phyloP scores from a whole-genome alignment of 2,113 vertebrate genomes.

The Brachirus orientalis region DNA sequence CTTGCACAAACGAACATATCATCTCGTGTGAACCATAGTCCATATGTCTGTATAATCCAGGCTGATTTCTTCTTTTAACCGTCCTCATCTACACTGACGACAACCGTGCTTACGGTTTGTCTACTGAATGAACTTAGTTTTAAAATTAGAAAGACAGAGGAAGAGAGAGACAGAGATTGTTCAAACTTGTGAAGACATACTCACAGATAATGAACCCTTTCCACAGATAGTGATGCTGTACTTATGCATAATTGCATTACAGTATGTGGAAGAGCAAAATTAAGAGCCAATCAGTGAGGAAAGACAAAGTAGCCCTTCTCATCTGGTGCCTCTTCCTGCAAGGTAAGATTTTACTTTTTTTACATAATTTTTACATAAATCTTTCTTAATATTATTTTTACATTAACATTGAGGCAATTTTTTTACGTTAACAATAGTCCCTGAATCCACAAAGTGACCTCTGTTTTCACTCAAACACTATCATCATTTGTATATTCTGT shows the following conservation, averaged over 20 bases:
- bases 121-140: not conserved
- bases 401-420: not conserved
- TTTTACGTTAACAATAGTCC: not conserved
- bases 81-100: not conserved
- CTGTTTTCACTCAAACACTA: conserved; percentile 6
- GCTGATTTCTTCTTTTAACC: too few species aligned
- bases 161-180: not conserved
- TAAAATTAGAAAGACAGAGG: conserved; percentile 4
- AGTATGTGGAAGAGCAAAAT: conserved; percentile 21
- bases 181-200: conserved; percentile 2
- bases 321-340: not conserved
- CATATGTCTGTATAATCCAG: conserved; percentile 17
- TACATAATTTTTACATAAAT: conserved; percentile 17
- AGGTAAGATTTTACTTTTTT: not conserved
- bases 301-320: not conserved
- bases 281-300: conserved; percentile 20
- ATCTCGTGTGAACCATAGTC: conserved; percentile 14
- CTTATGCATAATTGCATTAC: conserved; percentile 18
- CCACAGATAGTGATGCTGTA: not conserved
- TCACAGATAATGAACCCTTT: not conserved
- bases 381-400: not conserved
- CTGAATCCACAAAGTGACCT: conserved; percentile 23
- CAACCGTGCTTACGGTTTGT: not conserved
- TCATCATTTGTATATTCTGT: conserved; percentile 7
- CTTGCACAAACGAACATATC: conserved; percentile 24